Evolutionary conservation across 2,797 vertebrate genomes (phyloP).

Genomic region (Nothura maculosa): DNA sequence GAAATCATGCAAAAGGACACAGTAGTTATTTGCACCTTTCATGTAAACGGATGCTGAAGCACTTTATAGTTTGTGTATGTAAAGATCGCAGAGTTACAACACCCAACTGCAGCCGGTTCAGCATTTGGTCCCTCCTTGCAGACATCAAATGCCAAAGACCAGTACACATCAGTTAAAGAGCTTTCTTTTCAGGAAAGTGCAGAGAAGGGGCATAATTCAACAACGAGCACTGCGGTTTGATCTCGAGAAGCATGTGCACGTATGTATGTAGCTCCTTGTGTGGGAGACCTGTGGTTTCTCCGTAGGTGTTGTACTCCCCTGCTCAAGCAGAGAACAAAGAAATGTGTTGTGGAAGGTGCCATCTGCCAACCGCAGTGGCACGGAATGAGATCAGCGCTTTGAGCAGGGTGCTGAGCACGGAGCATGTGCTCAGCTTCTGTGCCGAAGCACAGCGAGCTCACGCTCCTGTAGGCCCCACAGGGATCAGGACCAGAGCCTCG

Average conservation of each 20-base stretch:
- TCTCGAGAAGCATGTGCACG: neutral
- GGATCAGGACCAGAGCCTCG: neutral
- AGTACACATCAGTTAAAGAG: neutral
- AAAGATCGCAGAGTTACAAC: neutral
- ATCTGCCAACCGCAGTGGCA: conserved; percentile 40
- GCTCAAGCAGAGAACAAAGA: conserved; percentile 35
- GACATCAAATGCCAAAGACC: neutral
- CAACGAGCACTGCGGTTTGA: neutral
- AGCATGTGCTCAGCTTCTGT: neutral
- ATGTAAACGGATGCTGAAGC: neutral
- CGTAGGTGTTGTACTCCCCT: conserved; percentile 58
- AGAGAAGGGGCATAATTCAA: neutral
- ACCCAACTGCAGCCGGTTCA: neutral
- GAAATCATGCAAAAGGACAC: neutral
- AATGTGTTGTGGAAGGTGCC: conserved; percentile 52
- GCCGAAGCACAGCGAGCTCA: neutral
- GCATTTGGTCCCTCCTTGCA: neutral
- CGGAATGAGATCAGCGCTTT: neutral
- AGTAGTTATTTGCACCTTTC: conserved; percentile 30
- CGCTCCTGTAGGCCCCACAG: neutral
- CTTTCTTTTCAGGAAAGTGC: neutral
- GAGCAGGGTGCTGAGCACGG: neutral
- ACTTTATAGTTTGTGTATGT: conserved; percentile 27
- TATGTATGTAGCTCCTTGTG: conserved; percentile 28
- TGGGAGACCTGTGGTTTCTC: conserved; percentile 59